phyloP scores from a whole-genome alignment of 2,888 invertebrate genomes.

The Asteroscopus sphinx region DNA sequence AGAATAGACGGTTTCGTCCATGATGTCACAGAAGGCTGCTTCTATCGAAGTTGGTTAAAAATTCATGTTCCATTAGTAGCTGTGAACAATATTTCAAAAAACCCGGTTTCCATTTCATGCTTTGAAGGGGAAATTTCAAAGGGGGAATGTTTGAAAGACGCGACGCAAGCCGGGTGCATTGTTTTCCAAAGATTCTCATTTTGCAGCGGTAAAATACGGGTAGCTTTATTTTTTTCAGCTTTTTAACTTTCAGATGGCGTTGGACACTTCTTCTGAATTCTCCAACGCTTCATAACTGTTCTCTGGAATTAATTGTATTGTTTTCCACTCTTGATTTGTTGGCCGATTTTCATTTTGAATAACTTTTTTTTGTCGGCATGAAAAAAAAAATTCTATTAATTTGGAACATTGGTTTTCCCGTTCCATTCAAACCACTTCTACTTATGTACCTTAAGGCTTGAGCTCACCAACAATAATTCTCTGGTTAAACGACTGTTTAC shows the following conservation, averaged over 20 bases:
- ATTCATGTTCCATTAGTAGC: constrained; percentile 68
- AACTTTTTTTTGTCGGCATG: too few species aligned
- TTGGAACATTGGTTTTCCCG: too few species aligned
- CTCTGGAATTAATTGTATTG: constrained; percentile 35
- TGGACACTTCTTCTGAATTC: constrained; percentile 48
- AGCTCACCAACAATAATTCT: too few species aligned
- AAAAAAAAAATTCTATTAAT: too few species aligned
- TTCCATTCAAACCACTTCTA: too few species aligned
- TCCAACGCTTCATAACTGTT: constrained; percentile 15
- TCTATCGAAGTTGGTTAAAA: constrained; percentile 66
- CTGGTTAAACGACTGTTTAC: too few species aligned
- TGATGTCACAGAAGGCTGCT: constrained; percentile 42
- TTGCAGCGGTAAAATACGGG: constrained; percentile 63
- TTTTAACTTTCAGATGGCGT: constrained; percentile 59
- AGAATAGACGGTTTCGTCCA: neutral
- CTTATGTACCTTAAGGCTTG: too few species aligned
- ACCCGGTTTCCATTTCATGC: constrained; percentile 65
- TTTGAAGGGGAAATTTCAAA: constrained; percentile 71
- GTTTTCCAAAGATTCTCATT: constrained; percentile 72
- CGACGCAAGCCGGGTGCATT: constrained; percentile 64
- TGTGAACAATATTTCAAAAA: constrained; percentile 71
- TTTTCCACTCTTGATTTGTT: constrained; percentile 11
- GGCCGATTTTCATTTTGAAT: neutral
- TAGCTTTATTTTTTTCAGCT: constrained; percentile 66
- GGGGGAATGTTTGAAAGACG: constrained; percentile 68